Base-by-base conservation (phyloP, 1,140 invertebrate genomes). In the Ostrea edulis region DNA sequence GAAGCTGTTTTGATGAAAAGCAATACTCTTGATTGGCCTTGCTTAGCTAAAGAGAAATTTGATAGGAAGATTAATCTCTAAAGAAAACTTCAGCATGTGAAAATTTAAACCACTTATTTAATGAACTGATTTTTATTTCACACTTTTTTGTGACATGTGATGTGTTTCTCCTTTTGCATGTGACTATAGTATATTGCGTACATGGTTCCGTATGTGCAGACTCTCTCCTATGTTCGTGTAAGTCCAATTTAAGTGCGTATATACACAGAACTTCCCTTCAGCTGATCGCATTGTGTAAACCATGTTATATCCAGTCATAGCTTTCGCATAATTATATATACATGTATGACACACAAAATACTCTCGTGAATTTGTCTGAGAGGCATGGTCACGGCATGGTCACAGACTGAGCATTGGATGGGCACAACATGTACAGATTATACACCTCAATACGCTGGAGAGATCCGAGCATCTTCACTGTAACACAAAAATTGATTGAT, bases 151-250 rank as follows among this genome's bases (percentile, higher is more conserved):
- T 44, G 35, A 44, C 12, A 77, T 77, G 68, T 77, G 68, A 77
- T 14, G 25, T 77, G 68, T 77, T 77, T 77, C 68, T 77, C 68
- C 68, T 29, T 77, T 77, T 77, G 68, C 68, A 77, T 77, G 68
- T 77, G 25, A 77, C 68, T 77, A 12, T 77, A 77, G 68, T 77
- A 77, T 77, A 77, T 77, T 77, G 68, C 68, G 68, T 77, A 77
- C 68, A 77, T 11, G 25, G 68, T 77, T 35, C 68, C 68, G 4
- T 77, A 29, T 77, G 25, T 77, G 25, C 68, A 77, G 68, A 35
- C 68, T 29, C 68, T 29, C 11, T 25, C 68, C 29, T 77, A 77
- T 25, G 68, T 77, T 29, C 68, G 68, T 77, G 25, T 77, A 77
- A 77, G 68, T 77, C 68, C 25, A 25, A 29, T 77, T 77, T 77